Evolutionary conservation across 1,140 invertebrate species (phyloP).

Genomic region (Centruroides vittatus): DNA sequence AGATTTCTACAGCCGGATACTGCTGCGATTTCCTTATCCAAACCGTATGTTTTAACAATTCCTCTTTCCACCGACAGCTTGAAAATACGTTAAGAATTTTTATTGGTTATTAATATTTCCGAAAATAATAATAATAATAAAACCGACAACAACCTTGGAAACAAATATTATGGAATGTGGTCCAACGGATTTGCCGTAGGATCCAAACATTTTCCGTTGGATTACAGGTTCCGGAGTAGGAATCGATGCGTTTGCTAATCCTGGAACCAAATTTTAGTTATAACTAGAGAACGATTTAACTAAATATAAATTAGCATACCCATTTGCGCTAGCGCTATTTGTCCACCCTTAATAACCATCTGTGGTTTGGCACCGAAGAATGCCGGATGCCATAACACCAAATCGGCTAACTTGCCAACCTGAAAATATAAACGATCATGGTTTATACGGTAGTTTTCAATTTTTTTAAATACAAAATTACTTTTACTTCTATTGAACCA

Average conservation of each 20-base stretch:
- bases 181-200: conserved; percentile 25
- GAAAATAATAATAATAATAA: too few species aligned
- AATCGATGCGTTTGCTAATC: conserved; percentile 28
- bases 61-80: conserved; percentile 16
- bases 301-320: too few species aligned
- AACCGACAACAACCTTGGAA: conserved; percentile 21
- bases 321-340: conserved; percentile 19
- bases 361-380: conserved; percentile 32
- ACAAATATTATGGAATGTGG: conserved; percentile 29
- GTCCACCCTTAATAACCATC: conserved; percentile 31
- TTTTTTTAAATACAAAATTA: not conserved
- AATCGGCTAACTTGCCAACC: conserved; percentile 28
- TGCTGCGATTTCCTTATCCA: conserved; percentile 21
- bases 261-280: conserved; percentile 12
- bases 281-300: too few species aligned
- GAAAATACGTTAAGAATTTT: too few species aligned
- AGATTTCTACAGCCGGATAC: conserved; percentile 24
- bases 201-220: conserved; percentile 28
- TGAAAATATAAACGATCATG: conserved; percentile 8
- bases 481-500: conserved; percentile 26
- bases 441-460: not conserved
- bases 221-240: conserved; percentile 28
- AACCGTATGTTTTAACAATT: conserved; percentile 21
- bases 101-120: too few species aligned
- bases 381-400: conserved; percentile 30